Percentiles rank a stretch among this genome's conserved stretches.
These are phyloP conservation scores for Macrotrachela quadricornifera DNA, from an alignment of 1,140 invertebrate species.

Conservation along the genomic window DNA sequence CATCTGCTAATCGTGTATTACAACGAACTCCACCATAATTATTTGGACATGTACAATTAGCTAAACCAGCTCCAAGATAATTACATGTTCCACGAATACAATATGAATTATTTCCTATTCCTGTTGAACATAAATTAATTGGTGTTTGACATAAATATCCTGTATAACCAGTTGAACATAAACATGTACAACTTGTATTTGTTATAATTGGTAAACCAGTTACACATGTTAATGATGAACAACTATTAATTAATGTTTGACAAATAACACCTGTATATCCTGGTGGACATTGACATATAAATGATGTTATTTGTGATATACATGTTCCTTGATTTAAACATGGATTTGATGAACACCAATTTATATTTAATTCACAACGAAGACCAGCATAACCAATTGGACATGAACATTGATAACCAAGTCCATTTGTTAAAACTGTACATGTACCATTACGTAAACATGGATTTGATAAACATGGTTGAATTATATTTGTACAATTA, in stretches of 20 bases:
- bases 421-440: too few species aligned
- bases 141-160: constrained; percentile 2
- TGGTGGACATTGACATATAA: constrained; percentile 10
- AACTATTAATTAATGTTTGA: constrained; percentile 1
- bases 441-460: constrained; percentile 18
- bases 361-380: constrained; percentile 8
- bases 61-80: constrained; percentile 8
- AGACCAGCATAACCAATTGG: constrained; percentile 7
- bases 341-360: constrained; percentile 12
- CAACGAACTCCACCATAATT: not conserved
- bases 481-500: constrained; percentile 16
- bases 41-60: not conserved
- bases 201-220: not conserved
- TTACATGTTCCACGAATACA: constrained; percentile 20
- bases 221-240: constrained; percentile 1
- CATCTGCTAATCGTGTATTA: constrained; percentile 21
- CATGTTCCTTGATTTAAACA: constrained; percentile 4
- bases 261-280: constrained; percentile 11
- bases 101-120: constrained; percentile 41
- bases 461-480: constrained; percentile 15
- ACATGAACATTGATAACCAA: constrained; percentile 9
- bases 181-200: not conserved
- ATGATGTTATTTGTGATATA: not conserved
- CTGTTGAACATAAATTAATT: constrained; percentile 51
- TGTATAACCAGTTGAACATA: constrained; percentile 7